Percentiles rank a stretch among this genome's conserved stretches.
These are phyloP conservation scores for Pterophyllum scalare DNA, from an alignment of 2,113 vertebrate genomes.

Conservation along the genomic window DNA sequence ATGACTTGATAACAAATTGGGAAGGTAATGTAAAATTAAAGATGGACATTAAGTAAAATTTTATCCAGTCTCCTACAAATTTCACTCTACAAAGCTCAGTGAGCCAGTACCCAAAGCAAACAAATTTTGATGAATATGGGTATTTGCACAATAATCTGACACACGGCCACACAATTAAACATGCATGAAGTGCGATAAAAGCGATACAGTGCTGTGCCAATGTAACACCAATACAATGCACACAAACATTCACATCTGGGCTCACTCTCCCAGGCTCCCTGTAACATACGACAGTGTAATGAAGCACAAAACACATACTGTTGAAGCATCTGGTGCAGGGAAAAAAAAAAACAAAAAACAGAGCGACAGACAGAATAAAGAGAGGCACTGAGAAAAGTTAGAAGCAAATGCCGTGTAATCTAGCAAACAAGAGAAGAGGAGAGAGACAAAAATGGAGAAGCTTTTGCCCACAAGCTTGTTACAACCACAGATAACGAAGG, in stretches of 20 bases:
- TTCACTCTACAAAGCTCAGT: not conserved
- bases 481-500: slow-evolving; percentile 35
- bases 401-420: not conserved
- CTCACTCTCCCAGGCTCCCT: slow-evolving; percentile 31
- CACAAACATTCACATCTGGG: slow-evolving; percentile 56
- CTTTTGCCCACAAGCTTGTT: slow-evolving; percentile 45
- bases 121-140: not conserved
- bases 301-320: slow-evolving; percentile 73
- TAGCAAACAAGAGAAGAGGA: not conserved
- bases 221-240: slow-evolving; percentile 34
- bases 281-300: slow-evolving; percentile 69
- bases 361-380: not conserved
- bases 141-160: slow-evolving; percentile 23
- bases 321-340: slow-evolving; percentile 61
- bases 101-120: not conserved
- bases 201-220: slow-evolving; percentile 10
- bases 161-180: slow-evolving; percentile 25
- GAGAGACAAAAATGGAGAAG: slow-evolving; percentile 33
- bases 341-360: not conserved
- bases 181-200: slow-evolving; percentile 36
- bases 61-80: not conserved
- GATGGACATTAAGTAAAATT: not conserved
- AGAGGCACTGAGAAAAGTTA: slow-evolving; percentile 7
- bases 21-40: no score
- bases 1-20: not conserved